Conservation (phyloP, 2,888 invertebrate species). For the Deilephila elpenor region DNA sequence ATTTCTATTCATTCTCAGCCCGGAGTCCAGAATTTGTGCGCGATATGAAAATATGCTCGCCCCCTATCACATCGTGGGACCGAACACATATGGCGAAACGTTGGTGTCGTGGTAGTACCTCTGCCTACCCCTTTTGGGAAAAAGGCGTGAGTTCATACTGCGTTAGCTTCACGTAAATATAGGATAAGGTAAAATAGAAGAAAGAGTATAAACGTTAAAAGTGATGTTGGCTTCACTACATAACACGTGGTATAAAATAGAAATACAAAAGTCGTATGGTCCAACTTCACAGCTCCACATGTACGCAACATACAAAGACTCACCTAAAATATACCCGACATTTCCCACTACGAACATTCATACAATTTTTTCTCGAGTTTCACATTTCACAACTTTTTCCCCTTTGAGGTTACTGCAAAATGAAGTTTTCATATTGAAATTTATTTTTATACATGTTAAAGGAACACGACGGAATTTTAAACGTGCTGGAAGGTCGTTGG, state of each 20-base stretch:
- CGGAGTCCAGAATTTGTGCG: no score
- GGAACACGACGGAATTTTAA: background rate
- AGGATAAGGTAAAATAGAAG: no score
- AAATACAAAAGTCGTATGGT: slow-evolving; percentile 32
- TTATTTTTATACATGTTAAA: slow-evolving; percentile 16
- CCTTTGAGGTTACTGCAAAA: slow-evolving; percentile 50
- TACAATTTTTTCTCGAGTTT: slow-evolving; percentile 45
- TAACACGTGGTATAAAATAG: background rate
- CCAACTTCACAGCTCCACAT: slow-evolving; percentile 29
- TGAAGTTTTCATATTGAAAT: slow-evolving; percentile 38
- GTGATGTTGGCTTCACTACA: background rate
- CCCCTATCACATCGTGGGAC: no score
- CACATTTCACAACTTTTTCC: slow-evolving; percentile 36
- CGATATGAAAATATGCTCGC: no score
- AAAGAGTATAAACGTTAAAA: background rate
- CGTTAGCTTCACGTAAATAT: no score
- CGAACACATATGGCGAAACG: no score
- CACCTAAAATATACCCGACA: slow-evolving; percentile 47
- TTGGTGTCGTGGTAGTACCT: no score
- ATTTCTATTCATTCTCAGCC: no score
- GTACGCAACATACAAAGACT: slow-evolving; percentile 40
- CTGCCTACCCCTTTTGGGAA: no score
- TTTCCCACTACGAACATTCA: slow-evolving; percentile 36
- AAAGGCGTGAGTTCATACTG: no score
- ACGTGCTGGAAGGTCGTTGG: background rate